Conservation (phyloP, 2,113 vertebrate species). For the Ia io region DNA sequence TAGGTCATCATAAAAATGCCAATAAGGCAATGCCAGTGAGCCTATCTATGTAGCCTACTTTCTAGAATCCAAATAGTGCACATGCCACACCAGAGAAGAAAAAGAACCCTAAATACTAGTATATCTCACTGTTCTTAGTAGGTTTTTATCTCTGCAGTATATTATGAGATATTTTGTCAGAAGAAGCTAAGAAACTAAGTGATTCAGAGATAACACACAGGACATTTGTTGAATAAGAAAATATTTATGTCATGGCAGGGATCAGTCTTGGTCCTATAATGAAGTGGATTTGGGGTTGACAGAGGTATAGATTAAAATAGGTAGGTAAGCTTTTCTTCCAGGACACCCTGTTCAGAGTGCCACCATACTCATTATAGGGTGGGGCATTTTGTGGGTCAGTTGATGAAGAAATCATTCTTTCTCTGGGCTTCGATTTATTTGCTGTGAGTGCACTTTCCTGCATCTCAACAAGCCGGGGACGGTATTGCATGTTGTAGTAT, state of each 20-base stretch:
- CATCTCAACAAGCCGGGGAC: not conserved
- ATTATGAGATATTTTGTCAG: not conserved
- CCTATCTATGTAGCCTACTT: not conserved
- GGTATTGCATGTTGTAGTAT: not conserved
- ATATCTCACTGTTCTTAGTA: not conserved
- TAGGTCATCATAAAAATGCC: not conserved
- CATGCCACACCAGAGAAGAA: not conserved
- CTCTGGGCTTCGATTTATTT: not conserved
- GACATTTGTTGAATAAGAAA: not conserved
- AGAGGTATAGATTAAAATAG: not conserved
- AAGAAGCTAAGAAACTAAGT: not conserved
- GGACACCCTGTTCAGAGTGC: not conserved
- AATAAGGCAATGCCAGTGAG: not conserved
- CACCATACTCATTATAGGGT: not conserved
- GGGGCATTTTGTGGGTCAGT: not conserved
- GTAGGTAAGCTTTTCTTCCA: not conserved
- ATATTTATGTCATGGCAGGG: not conserved
- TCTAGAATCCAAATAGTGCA: not conserved
- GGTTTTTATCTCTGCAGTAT: not conserved
- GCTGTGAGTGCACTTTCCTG: not conserved
- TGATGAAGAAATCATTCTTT: not conserved
- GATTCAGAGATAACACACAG: not conserved
- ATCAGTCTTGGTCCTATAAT: not conserved
- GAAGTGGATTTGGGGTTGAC: not conserved
- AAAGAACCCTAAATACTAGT: not conserved